Conservation (phyloP, 2,113 vertebrate species). For the Seriola dumerili region DNA sequence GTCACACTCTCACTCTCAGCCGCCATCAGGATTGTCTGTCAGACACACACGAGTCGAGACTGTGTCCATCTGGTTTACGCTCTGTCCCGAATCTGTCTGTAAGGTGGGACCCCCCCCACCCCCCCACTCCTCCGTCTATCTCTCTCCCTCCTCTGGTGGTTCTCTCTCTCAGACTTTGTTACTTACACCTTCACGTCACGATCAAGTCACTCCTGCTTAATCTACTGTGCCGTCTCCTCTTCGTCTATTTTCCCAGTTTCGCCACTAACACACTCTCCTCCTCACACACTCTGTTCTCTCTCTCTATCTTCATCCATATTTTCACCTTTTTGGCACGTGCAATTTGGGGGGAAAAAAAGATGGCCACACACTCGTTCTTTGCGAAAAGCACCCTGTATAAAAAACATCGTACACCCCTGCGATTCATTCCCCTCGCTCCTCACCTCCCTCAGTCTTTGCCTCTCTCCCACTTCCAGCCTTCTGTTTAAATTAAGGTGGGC, state of each 20-base stretch:
- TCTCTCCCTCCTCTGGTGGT: conserved; percentile 1
- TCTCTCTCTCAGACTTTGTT: conserved; percentile 39
- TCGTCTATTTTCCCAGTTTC: background rate
- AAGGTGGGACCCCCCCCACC: conserved; percentile 26
- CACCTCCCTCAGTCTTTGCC: conserved; percentile 45
- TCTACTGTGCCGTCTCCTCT: conserved; percentile 22
- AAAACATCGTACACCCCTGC: background rate
- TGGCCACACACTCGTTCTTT: background rate
- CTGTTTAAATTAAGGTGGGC: conserved; percentile 86
- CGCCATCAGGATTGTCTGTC: conserved; percentile 77
- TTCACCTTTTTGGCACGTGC: background rate
- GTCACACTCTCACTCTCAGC: conserved; percentile 83
- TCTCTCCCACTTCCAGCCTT: conserved; percentile 78
- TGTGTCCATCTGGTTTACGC: conserved; percentile 75
- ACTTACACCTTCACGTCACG: conserved; percentile 35
- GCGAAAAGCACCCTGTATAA: background rate
- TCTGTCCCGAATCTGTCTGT: conserved; percentile 77
- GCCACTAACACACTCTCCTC: conserved; percentile 3
- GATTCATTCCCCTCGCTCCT: conserved; percentile 42
- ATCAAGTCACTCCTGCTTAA: conserved; percentile 47
- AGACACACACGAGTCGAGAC: conserved; percentile 60
- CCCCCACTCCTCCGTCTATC: conserved; percentile 13
- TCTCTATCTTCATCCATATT: background rate
- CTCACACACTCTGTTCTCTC: background rate
- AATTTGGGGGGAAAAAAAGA: background rate